phyloP scores from a whole-genome alignment of 2,888 invertebrate genomes.

The Agrotis puta region DNA sequence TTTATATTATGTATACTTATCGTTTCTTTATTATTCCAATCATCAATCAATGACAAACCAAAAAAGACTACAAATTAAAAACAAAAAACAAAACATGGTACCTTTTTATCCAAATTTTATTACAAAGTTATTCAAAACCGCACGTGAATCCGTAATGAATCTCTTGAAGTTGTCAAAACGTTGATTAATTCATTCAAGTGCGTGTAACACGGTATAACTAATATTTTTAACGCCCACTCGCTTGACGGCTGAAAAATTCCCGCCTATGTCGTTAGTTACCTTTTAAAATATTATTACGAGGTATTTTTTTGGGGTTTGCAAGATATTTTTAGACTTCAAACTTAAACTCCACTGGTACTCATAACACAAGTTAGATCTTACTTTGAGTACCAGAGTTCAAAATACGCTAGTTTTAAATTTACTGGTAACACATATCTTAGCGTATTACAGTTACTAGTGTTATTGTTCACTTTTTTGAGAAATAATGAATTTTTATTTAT shows the following conservation, averaged over 20 bases:
- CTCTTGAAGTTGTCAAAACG: slow-evolving; percentile 44
- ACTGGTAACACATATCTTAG: too few species aligned
- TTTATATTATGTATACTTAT: too few species aligned
- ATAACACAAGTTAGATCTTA: too few species aligned
- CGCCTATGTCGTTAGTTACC: slow-evolving; percentile 8
- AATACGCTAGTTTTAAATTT: too few species aligned
- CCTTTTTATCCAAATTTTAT: not conserved
- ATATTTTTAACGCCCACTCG: slow-evolving; percentile 36
- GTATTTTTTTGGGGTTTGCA: not conserved
- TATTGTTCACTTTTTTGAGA: too few species aligned
- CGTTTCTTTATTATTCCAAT: too few species aligned
- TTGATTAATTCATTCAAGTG: slow-evolving; percentile 51
- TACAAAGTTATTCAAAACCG: not conserved
- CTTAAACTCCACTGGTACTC: too few species aligned
- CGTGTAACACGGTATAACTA: slow-evolving; percentile 29
- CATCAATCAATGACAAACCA: too few species aligned
- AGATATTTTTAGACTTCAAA: not conserved
- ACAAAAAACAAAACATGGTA: not conserved
- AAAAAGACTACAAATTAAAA: too few species aligned
- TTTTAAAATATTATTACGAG: slow-evolving; percentile 10
- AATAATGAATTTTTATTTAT: too few species aligned
- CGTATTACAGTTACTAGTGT: too few species aligned
- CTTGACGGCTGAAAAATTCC: slow-evolving; percentile 26
- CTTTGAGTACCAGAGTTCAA: too few species aligned
- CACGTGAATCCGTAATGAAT: slow-evolving; percentile 18